Conservation (phyloP, 1,140 invertebrate species). For the Cydia splendana region DNA sequence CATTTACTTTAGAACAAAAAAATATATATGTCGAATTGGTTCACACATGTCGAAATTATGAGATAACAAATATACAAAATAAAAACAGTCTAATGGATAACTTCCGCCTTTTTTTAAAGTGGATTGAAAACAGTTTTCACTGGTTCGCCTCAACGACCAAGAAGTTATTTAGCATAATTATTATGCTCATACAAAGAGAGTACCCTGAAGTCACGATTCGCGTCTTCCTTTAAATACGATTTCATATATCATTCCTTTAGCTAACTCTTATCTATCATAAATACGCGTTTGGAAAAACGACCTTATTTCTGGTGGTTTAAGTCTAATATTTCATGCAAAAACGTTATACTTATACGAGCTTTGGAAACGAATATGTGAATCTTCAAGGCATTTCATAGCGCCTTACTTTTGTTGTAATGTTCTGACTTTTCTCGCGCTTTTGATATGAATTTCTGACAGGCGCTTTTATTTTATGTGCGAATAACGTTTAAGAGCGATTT, state of each 20-base stretch:
- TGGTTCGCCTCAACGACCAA: no score
- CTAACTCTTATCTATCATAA: neutral
- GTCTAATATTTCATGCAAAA: neutral
- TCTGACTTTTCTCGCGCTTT: neutral
- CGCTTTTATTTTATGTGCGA: neutral
- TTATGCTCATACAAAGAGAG: neutral
- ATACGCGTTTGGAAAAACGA: neutral
- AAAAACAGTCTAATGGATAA: no score
- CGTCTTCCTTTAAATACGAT: neutral
- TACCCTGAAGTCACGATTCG: neutral
- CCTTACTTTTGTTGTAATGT: neutral
- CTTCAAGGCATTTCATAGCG: neutral
- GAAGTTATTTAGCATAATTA: neutral
- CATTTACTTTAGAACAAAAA: no score
- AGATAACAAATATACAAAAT: no score
- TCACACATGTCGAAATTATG: no score
- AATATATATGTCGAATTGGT: no score
- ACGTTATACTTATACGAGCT: neutral
- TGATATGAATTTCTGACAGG: slow-evolving; percentile 11
- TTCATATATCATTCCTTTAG: neutral
- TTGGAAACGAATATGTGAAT: neutral
- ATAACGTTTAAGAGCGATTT: neutral
- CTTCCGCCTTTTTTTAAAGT: no score
- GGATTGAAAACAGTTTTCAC: no score
- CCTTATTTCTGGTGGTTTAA: neutral